These are phyloP conservation scores for Suricata suricatta DNA, from an alignment of 2,113 vertebrate genomes.

Conservation along the genomic window DNA sequence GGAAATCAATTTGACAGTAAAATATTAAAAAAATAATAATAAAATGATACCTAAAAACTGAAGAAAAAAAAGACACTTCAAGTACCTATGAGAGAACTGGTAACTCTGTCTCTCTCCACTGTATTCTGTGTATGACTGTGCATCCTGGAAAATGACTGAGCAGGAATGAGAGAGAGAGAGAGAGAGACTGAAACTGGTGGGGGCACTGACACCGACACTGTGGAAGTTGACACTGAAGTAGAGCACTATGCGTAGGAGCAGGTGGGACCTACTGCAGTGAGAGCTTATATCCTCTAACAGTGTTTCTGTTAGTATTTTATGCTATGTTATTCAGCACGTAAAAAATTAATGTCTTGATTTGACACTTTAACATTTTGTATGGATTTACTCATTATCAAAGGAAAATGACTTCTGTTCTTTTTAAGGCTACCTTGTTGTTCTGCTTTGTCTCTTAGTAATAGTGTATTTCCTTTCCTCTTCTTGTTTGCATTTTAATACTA, in stretches of 20 bases:
- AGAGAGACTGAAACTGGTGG: background rate
- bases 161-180: background rate
- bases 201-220: too few relatives aligned
- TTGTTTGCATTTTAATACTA: slow-evolving; percentile 15
- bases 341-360: slow-evolving; percentile 1
- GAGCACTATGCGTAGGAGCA: background rate
- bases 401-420: background rate
- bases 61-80: too few relatives aligned
- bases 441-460: slow-evolving; percentile 12
- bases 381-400: background rate
- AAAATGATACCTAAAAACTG: too few relatives aligned
- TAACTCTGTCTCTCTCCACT: background rate
- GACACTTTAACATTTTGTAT: background rate
- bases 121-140: background rate
- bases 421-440: background rate
- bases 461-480: background rate
- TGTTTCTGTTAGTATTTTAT: background rate
- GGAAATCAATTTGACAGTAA: too few relatives aligned
- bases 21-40: too few relatives aligned
- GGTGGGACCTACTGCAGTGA: background rate
- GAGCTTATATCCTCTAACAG: background rate
- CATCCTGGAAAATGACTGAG: background rate
- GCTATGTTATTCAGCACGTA: background rate
- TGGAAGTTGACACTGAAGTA: background rate
- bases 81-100: background rate